Evolutionary conservation across 1,140 invertebrate genomes (phyloP), one percentile per base, ranked within the genome.

Genomic region (Mesaphorura yosii): DNA sequence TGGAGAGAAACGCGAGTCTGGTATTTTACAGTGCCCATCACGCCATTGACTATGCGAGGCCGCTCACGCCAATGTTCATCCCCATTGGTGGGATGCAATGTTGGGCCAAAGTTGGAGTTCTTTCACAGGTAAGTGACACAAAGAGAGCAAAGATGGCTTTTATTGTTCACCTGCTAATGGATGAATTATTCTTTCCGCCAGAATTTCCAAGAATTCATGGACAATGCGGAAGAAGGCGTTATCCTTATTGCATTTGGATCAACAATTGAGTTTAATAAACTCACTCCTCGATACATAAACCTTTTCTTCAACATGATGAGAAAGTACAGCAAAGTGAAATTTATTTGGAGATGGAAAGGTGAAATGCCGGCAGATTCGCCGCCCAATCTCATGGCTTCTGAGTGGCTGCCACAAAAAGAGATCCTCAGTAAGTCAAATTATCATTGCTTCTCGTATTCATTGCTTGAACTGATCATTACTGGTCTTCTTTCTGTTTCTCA

Each of bases 361-460:
- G 19, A n/a, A 14, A 29, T 45, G 17, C 53, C 56, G 20, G 29
- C 42, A 4, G 17, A 48, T 53, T 5, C 20, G 19, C 55, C 56
- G 2, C 40, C 38, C 19, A 62, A 62, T 29, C 19, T 58, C 12
- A 26, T 46, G 22, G 28, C 37, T 27, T 19, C 49, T 2, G 25
- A 55, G 28, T 62, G 59, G 59, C n/a, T 58, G 10, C 59, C 59
- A 4, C 59, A 62, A 28, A 58, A 41, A 28, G 55, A 58, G 47
- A 52, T 62, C 23, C 25, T 62, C 17, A 41, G 59, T 61, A 55
- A 53, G 46, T 29, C 17, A 19, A n/a, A 20, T 40, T 27, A 46
- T 26, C 12, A 41, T 17, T 7, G 22, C n/a, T 12, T 17, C 40
- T 12, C n/a, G 17, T 41, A 10, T 41, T 7, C 10, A 7, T 10